Base-by-base conservation (phyloP, 2,888 invertebrate species). In the Ophion obscuratus region DNA sequence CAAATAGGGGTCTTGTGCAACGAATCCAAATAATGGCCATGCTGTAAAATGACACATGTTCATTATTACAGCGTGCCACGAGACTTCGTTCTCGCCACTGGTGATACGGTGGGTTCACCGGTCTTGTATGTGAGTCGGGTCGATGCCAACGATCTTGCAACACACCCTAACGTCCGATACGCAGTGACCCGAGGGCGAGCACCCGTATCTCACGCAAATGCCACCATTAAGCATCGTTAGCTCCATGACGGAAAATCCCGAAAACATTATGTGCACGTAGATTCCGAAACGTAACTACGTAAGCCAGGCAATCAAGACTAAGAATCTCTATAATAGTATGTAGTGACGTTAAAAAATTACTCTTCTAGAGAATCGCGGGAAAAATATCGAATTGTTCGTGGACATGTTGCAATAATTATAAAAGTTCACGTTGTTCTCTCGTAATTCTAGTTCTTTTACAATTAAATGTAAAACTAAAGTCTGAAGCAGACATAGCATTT, bases 131-230 rank as follows among this genome's bases (percentile, higher is more conserved):
- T 17, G 40, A 59, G 73, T 62, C 76, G 84, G 83, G 81, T 88
- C 87, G 87, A 88, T 87, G 78, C 76, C 73, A 83, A 79, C 77
- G 85, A 67, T 81, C 83, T 87, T 85, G 85, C 85, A 83, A 84
- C 85, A 84, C 85, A 85, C 81, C 74, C 81, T 79, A 73, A 83
- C 79, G 57, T 64, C 68, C 64, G 44, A 73, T 84, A 68, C 53
- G 61, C 31, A 20, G 64, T 57, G 76, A 47, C 68, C 11, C 24
- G 76, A 4, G 62, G 36, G 59, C 61, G 77, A 80, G 64, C 66
- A 61, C 78, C 17, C 20, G 70, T 75, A 74, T 64, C 79, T 80
- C 80, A 61, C 64, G 70, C 66, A 44, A 84, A 75, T 24, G 62
- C 40, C 57, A 67, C 70, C 74, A 84, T 75, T 71, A 79, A 64